phyloP scores from a whole-genome alignment of 2,888 invertebrate genomes.

The Taphrorychus bicolor region DNA sequence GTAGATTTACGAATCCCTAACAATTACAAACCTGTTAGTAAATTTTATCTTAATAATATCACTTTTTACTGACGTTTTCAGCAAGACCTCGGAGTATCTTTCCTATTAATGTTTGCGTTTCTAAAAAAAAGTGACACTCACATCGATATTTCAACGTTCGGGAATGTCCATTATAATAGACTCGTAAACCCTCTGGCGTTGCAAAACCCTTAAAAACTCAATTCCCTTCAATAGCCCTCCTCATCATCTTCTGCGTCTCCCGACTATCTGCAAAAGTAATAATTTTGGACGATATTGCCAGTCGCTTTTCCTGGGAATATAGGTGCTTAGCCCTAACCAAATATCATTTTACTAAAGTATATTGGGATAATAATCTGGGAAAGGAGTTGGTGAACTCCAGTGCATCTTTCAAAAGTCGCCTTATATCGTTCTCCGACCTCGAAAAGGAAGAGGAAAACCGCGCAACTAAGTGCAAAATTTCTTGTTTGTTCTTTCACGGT shows the following conservation, averaged over 20 bases:
- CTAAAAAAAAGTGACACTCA: too few species aligned
- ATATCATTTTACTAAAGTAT: not conserved
- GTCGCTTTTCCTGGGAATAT: not conserved
- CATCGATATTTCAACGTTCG: too few species aligned
- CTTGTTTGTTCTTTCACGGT: too few species aligned
- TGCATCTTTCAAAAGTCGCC: too few species aligned
- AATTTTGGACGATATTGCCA: not conserved
- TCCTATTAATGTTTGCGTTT: too few species aligned
- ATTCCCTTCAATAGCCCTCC: not conserved
- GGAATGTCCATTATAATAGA: not conserved
- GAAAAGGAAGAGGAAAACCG: not conserved
- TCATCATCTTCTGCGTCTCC: not conserved
- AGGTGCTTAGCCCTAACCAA: not conserved
- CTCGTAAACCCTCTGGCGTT: not conserved
- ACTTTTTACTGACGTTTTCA: too few species aligned
- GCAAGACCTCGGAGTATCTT: too few species aligned
- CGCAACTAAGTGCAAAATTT: too few species aligned
- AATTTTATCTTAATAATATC: too few species aligned
- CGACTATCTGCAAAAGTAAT: not conserved
- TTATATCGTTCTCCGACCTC: not conserved
- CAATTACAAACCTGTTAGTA: too few species aligned
- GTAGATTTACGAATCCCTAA: too few species aligned
- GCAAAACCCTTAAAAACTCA: not conserved
- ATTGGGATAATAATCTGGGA: not conserved
- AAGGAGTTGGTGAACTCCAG: too few species aligned